Evolutionary conservation across 2,113 vertebrate genomes (phyloP).

Genomic region (Pipra filicauda): DNA sequence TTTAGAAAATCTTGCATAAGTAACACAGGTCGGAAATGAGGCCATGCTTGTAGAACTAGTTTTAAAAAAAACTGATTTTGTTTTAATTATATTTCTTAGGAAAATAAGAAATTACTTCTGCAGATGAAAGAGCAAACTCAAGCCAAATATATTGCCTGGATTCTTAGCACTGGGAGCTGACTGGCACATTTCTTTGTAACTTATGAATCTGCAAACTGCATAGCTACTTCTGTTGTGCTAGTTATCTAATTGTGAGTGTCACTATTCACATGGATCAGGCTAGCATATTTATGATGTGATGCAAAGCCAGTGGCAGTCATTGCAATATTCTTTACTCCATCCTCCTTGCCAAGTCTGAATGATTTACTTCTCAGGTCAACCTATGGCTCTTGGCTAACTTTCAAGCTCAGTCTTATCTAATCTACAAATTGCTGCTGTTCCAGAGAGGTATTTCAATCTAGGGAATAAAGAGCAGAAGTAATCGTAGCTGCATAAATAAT

Average conservation of each 20-base stretch:
- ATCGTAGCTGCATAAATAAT: constrained; percentile 20
- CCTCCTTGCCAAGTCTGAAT: neutral
- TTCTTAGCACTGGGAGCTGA: neutral
- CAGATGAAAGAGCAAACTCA: neutral
- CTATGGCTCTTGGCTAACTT: neutral
- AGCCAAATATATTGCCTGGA: neutral
- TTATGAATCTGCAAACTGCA: neutral
- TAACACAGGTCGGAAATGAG: neutral
- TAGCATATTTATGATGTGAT: neutral
- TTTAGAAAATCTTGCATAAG: neutral
- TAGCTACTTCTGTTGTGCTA: neutral
- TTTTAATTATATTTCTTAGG: neutral
- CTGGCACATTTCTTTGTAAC: accelerated
- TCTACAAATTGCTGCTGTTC: neutral
- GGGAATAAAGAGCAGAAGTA: neutral
- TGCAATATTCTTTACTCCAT: neutral
- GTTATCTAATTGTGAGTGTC: neutral
- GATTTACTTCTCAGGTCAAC: neutral
- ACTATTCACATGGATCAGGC: neutral
- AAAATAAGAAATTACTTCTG: neutral
- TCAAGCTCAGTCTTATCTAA: neutral
- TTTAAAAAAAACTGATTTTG: neutral
- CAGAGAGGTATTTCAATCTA: neutral
- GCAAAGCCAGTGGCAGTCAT: neutral
- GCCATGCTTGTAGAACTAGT: neutral